These are phyloP conservation scores for Eulemur macaco DNA, from an alignment of 2,113 vertebrate genomes.

Conservation along the genomic window DNA sequence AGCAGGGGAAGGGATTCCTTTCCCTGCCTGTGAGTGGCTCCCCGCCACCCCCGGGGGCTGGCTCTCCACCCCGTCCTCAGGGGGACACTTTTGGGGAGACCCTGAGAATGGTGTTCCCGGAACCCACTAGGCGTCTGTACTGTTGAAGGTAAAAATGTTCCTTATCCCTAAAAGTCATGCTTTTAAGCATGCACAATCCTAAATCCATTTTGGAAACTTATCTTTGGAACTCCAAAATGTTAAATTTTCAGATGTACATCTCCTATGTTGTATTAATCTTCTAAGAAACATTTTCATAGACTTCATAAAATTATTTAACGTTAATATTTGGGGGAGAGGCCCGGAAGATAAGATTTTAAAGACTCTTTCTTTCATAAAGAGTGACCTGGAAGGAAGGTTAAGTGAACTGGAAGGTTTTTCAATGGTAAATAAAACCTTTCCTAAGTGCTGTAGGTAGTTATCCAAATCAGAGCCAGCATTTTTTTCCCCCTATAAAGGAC, in stretches of 20 bases:
- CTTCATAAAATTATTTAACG: neutral
- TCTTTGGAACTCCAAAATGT: neutral
- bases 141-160: neutral
- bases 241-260: neutral
- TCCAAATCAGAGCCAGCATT: neutral
- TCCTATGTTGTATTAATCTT: neutral
- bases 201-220: neutral
- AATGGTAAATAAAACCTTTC: neutral
- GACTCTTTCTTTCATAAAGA: neutral
- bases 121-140: rapidly evolving
- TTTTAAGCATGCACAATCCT: neutral
- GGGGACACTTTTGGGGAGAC: rapidly evolving
- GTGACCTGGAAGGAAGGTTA: neutral
- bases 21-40: too few relatives aligned
- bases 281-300: neutral
- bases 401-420: neutral
- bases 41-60: neutral
- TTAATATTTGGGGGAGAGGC: neutral
- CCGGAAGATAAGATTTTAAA: neutral
- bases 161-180: neutral
- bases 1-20: neutral
- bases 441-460: neutral
- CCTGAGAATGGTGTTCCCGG: too few relatives aligned
- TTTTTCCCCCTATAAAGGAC: neutral
- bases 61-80: rapidly evolving